Conservation (phyloP, 2,797 vertebrate genomes). For the Leptodactylus fallax region DNA sequence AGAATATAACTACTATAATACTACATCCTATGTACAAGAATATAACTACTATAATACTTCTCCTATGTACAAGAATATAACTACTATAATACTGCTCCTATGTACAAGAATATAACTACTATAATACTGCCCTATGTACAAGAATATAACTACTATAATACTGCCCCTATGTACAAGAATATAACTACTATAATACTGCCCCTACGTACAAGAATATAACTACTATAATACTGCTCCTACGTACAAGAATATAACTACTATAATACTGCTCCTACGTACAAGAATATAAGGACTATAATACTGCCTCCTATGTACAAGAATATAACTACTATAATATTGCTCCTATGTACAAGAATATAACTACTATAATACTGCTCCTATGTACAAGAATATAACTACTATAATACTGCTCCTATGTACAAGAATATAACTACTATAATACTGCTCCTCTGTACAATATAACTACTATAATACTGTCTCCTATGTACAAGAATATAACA, state of each 20-base stretch:
- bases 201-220: slow-evolving; percentile 5
- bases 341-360: background rate
- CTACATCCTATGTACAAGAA: background rate
- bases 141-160: slow-evolving; percentile 5
- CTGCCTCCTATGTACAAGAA: background rate
- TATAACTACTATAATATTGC: slow-evolving; percentile 3
- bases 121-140: slow-evolving; percentile 8
- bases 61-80: background rate
- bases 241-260: background rate
- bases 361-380: slow-evolving; percentile 1
- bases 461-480: slow-evolving; percentile 7
- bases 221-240: slow-evolving; percentile 1
- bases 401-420: slow-evolving; percentile 3
- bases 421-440: slow-evolving; percentile 2
- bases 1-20: slow-evolving; percentile 12
- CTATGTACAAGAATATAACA: slow-evolving; percentile 9
- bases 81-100: slow-evolving; percentile 6
- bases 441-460: background rate
- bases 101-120: slow-evolving; percentile 15
- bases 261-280: background rate
- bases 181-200: slow-evolving; percentile 6
- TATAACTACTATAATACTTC: background rate
- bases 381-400: slow-evolving; percentile 7
- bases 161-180: slow-evolving; percentile 4
- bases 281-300: background rate